A percentile compares a stretch with the other conserved stretches of the same genome.
phyloP scores from a whole-genome alignment of 2,113 vertebrate species.

The Galbula dea region DNA sequence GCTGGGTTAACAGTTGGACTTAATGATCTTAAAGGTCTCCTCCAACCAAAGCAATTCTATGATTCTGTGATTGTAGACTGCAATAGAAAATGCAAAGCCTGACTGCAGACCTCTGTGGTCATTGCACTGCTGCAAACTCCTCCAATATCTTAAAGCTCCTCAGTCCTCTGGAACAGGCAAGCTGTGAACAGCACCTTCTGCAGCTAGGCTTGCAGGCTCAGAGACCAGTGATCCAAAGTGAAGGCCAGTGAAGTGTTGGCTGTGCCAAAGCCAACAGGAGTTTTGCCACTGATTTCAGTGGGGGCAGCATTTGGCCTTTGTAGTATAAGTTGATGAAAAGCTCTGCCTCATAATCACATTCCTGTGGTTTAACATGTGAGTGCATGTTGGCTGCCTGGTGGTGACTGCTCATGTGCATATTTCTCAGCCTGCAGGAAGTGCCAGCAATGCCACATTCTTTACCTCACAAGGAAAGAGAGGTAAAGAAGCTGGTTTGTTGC shows the following conservation, averaged over 20 bases:
- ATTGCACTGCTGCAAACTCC: background rate
- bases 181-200: background rate
- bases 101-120: background rate
- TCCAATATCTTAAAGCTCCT: background rate
- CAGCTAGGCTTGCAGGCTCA: background rate
- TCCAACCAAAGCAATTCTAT: too few species aligned
- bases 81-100: background rate
- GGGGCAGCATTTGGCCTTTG: background rate
- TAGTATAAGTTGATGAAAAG: background rate
- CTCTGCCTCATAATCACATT: background rate
- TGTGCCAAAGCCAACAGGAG: background rate
- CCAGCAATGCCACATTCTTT: background rate
- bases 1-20: too few species aligned
- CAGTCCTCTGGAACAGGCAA: background rate
- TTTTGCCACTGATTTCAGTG: background rate
- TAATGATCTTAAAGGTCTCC: too few species aligned
- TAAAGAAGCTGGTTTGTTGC: background rate
- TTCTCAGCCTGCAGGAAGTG: background rate
- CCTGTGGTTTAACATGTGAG: background rate
- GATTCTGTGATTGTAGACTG: too few species aligned
- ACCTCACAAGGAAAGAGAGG: background rate
- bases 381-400: background rate
- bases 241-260: background rate
- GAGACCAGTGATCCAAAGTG: rapidly evolving
- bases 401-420: background rate